Evolutionary conservation across 2,888 invertebrate genomes (phyloP), one percentile per base, ranked within the genome.

Genomic region (Caenorhabditis wallacei): DNA sequence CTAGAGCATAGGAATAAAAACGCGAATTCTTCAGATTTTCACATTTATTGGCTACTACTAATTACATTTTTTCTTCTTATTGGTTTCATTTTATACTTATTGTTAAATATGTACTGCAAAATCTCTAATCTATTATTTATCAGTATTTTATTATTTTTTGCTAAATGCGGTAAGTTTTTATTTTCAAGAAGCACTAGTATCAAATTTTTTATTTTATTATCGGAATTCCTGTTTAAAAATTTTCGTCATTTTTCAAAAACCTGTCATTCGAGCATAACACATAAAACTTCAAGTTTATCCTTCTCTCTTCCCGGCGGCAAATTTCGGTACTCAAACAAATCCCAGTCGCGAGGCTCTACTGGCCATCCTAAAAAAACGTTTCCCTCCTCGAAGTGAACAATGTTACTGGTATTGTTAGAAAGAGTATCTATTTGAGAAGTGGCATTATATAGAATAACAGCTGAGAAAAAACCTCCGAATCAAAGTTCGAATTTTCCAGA

Each of bases 1-100:
- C 68, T 74, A 74, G 72, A 80, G 59, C 61, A 59, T 80, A 80
- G 63, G 70, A 74, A 75, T 75, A 75, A 66, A n/a, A 66, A 51
- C 10, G 66, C 51, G 66, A 66, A 75, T 57, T 59, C 48, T 74
- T 57, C 37, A 40, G 2, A 48, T 56, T 40, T 61, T 35, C 40
- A n/a, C n/a, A n/a, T 24, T 18, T 20, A 43, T 30, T 20, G 53
- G 20, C 53, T 57, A 54, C 61, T 64, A 26, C 53, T 51, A 40
- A 30, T 43, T 59, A 43, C 63, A 56, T 35, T 35, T 37, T 56
- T 22, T 56, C 24, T 59, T 37, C 8, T 51, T 51, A 48, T 53
- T 51, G 51, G n/a, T 48, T 11, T n/a, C 4, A n/a, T 8, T 56
- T 35, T 16, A 20, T 70, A n/a, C 24, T 51, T n/a, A n/a, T n/a